Conservation (phyloP, 2,113 vertebrate genomes). For the Empidonax alnorum region DNA sequence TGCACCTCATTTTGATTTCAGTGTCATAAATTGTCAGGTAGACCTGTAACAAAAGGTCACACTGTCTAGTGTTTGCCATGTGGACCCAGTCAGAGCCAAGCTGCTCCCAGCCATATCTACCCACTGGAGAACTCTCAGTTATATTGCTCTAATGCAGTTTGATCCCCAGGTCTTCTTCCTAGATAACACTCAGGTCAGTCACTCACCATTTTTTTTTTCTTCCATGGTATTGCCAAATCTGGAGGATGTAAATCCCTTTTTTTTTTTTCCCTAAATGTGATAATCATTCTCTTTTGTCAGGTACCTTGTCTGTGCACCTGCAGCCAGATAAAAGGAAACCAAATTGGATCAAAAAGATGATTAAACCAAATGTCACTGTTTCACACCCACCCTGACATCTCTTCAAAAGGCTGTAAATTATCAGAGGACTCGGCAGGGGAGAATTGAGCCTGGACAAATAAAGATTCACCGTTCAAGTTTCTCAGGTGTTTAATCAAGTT, state of each 20-base stretch:
- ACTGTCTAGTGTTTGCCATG: neutral
- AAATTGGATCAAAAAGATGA: conserved; percentile 44
- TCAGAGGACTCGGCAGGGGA: neutral
- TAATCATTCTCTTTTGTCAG: neutral
- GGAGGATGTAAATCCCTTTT: neutral
- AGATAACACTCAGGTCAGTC: neutral
- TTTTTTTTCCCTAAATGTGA: neutral
- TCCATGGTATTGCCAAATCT: neutral
- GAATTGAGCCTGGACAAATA: neutral
- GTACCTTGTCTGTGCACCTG: neutral
- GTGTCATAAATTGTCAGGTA: neutral
- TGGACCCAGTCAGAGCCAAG: neutral
- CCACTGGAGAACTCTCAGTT: neutral
- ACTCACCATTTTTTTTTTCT: neutral
- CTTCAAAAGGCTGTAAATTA: conserved; percentile 20
- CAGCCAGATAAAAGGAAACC: neutral
- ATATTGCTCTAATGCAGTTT: neutral
- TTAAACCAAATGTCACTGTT: conserved; percentile 18
- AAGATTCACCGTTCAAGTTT: neutral
- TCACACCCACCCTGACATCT: conserved; percentile 6
- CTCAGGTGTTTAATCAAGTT: neutral
- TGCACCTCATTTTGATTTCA: neutral
- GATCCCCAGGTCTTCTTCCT: neutral
- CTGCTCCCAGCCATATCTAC: neutral
- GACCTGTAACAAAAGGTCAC: neutral